Percentiles rank a stretch among this genome's conserved stretches.
Evolutionary conservation across 2,888 invertebrate genomes (phyloP).

Genomic region (Ecdyonurus torrentis): DNA sequence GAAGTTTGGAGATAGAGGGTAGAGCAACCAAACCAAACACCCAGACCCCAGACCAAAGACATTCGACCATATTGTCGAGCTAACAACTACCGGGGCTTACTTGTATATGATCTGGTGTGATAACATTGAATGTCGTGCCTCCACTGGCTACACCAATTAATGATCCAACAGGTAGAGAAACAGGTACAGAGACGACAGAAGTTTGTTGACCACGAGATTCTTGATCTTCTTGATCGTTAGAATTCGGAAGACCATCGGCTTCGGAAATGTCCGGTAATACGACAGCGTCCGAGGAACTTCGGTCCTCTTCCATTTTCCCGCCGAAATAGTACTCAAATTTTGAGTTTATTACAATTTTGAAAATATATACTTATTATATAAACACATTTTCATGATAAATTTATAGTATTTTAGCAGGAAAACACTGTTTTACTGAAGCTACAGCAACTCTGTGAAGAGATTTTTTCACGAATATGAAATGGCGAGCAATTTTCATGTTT

Average conservation of each 20-base stretch:
- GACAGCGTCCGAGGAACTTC: constrained; percentile 10
- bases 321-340: background rate
- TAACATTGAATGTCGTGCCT: constrained; percentile 68
- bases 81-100: constrained; percentile 18
- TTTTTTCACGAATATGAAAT: background rate
- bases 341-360: background rate
- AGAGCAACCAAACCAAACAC: no score
- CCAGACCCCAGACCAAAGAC: no score
- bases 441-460: background rate
- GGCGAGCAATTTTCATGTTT: no score
- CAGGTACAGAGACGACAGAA: constrained; percentile 35
- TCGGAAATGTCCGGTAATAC: constrained; percentile 35
- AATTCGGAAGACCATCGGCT: constrained; percentile 32
- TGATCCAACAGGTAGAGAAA: constrained; percentile 60
- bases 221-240: constrained; percentile 30
- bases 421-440: background rate
- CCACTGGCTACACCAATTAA: constrained; percentile 44
- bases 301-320: constrained; percentile 20
- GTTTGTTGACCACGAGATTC: constrained; percentile 20
- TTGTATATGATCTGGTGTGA: constrained; percentile 67
- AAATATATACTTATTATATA: background rate
- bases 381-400: background rate
- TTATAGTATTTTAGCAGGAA: background rate
- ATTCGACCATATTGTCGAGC: background rate
- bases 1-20: no score